Conservation (phyloP, 2,113 vertebrate genomes). For the Oreochromis tanganicae region DNA sequence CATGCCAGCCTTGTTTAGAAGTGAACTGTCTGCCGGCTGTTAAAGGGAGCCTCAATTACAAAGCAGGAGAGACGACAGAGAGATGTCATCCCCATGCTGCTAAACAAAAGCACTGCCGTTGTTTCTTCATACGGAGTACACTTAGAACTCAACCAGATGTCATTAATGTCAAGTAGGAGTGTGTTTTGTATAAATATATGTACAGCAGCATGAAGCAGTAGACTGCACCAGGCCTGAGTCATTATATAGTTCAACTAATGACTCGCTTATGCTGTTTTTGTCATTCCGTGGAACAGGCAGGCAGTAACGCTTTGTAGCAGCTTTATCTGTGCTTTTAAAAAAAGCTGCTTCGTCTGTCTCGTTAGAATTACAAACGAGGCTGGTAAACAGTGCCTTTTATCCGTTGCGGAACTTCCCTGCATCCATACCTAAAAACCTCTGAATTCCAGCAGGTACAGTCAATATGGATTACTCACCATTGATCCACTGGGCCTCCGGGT, state of each 20-base stretch:
- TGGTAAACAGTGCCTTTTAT: background rate
- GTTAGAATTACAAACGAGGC: background rate
- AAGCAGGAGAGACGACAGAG: background rate
- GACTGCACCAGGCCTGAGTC: background rate
- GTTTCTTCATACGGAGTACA: background rate
- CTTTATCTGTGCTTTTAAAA: background rate
- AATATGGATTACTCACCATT: constrained; percentile 77
- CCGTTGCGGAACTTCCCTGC: background rate
- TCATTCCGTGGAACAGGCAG: background rate
- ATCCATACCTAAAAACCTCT: background rate
- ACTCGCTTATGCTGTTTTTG: background rate
- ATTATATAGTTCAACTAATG: background rate
- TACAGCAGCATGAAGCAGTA: background rate
- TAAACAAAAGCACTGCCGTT: background rate
- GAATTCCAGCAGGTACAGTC: background rate
- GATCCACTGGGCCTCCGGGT: constrained; percentile 92
- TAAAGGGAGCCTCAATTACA: background rate
- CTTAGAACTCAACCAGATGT: background rate
- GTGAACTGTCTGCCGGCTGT: background rate
- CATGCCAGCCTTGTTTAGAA: background rate
- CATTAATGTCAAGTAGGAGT: background rate
- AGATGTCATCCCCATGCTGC: background rate
- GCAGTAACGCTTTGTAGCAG: background rate
- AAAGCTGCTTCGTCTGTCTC: background rate
- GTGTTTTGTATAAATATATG: background rate